These are phyloP conservation scores for Argyresthia albistria DNA, from an alignment of 2,888 invertebrate genomes.

Conservation along the genomic window DNA sequence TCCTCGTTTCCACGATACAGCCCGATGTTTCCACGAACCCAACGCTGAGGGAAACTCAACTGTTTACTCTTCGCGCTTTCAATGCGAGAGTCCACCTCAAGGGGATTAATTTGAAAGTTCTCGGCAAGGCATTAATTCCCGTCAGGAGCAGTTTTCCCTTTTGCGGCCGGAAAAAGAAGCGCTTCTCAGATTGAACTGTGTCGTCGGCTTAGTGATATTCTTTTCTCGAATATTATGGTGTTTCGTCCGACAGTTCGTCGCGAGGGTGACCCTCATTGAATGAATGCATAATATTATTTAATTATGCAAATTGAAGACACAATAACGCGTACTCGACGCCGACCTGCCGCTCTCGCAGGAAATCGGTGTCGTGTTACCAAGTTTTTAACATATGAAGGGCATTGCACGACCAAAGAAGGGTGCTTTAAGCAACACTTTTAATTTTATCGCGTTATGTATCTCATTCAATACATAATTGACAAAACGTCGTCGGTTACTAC, in stretches of 20 bases:
- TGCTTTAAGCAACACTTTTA: background rate
- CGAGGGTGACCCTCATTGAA: slow-evolving; percentile 46
- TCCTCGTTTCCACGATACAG: slow-evolving; percentile 33
- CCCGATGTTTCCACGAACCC: slow-evolving; percentile 39
- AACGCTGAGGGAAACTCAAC: slow-evolving; percentile 22
- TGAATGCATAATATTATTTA: slow-evolving; percentile 63
- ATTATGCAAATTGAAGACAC: slow-evolving; percentile 57
- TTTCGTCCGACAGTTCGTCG: slow-evolving; percentile 39
- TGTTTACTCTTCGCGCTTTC: slow-evolving; percentile 45
- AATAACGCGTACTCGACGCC: slow-evolving; percentile 40
- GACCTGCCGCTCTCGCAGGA: slow-evolving; percentile 44
- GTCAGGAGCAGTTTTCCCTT: slow-evolving; percentile 42
- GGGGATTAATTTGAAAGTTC: slow-evolving; percentile 59
- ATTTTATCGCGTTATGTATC: too few relatives aligned
- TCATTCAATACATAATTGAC: too few relatives aligned
- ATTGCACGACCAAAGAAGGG: slow-evolving; percentile 1
- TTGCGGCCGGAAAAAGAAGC: slow-evolving; percentile 36
- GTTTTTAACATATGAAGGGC: slow-evolving; percentile 5
- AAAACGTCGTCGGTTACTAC: too few relatives aligned
- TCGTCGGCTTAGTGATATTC: slow-evolving; percentile 12
- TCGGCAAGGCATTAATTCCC: slow-evolving; percentile 37
- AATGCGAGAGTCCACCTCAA: slow-evolving; percentile 42
- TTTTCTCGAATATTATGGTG: slow-evolving; percentile 13
- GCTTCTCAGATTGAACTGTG: slow-evolving; percentile 29
- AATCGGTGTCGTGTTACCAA: slow-evolving; percentile 48